These are phyloP conservation scores for Capreolus pygargus DNA, from an alignment of 2,113 vertebrate species.

Conservation along the genomic window DNA sequence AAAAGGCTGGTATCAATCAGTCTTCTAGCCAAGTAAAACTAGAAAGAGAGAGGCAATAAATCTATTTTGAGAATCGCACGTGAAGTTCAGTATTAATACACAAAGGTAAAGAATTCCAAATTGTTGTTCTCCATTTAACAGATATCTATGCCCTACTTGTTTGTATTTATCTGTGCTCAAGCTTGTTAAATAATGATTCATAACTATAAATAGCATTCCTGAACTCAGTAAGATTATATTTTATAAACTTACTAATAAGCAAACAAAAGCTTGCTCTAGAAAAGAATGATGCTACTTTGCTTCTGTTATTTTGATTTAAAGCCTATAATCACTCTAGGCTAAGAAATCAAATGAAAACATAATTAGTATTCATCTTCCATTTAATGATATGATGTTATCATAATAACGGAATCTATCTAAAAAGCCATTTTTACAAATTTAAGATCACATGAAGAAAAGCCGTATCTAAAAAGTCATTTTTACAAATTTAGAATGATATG, in stretches of 20 bases:
- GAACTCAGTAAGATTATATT: not conserved
- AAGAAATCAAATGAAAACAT: not conserved
- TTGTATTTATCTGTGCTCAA: not conserved
- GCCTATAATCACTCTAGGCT: not conserved
- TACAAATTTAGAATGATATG: not conserved
- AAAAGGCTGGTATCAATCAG: not conserved
- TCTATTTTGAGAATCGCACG: not conserved
- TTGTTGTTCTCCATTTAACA: not conserved
- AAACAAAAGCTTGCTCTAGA: not conserved
- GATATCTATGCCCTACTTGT: not conserved
- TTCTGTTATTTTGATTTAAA: constrained; percentile 6
- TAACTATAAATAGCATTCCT: not conserved
- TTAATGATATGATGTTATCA: not conserved
- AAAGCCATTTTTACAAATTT: not conserved
- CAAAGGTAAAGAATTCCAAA: not conserved
- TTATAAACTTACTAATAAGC: not conserved
- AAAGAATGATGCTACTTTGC: not conserved
- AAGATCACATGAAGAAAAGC: not conserved
- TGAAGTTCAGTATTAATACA: not conserved
- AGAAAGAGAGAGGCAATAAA: not conserved
- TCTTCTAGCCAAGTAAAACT: not conserved
- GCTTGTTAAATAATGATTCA: not conserved
- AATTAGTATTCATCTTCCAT: not conserved
- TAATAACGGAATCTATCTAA: not conserved
- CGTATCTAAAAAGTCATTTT: not conserved